These are phyloP conservation scores for Ophioninae sp. DNA, from an alignment of 2,888 invertebrate genomes.

Conservation along the genomic window DNA sequence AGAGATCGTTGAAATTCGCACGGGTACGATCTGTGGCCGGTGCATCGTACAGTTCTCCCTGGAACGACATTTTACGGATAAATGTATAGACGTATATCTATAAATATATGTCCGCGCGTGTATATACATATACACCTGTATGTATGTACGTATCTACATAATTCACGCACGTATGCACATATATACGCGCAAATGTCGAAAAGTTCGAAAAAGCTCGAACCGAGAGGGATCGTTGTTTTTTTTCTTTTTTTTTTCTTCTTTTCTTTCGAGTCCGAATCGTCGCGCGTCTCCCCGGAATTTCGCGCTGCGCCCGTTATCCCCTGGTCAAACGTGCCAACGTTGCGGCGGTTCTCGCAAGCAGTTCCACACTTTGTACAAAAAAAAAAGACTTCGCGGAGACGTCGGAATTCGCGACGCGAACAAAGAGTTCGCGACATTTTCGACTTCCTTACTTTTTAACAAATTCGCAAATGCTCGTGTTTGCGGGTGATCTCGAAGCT, in stretches of 20 bases:
- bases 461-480: slow-evolving; percentile 19
- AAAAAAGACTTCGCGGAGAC: slow-evolving; percentile 7
- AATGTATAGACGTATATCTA: slow-evolving; percentile 12
- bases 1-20: slow-evolving; percentile 49
- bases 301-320: slow-evolving; percentile 12
- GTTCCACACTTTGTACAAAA: slow-evolving; percentile 9
- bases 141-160: slow-evolving; percentile 1
- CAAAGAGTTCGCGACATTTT: slow-evolving; percentile 42
- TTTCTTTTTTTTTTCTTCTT: slow-evolving; percentile 17
- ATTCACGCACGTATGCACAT: slow-evolving; percentile 7
- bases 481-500: slow-evolving; percentile 17
- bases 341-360: slow-evolving; percentile 16
- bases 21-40: slow-evolving; percentile 33
- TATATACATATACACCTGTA: slow-evolving; percentile 14
- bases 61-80: slow-evolving; percentile 27
- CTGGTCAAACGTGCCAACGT: slow-evolving; percentile 28
- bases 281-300: slow-evolving; percentile 36
- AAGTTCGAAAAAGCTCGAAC: slow-evolving; percentile 37
- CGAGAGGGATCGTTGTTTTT: not conserved
- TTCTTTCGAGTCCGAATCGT: slow-evolving; percentile 13
- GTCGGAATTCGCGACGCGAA: slow-evolving; percentile 29
- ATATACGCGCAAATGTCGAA: slow-evolving; percentile 25
- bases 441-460: slow-evolving; percentile 1
- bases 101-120: not conserved
- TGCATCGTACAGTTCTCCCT: slow-evolving; percentile 18